Base-by-base conservation (phyloP, 1,140 invertebrate genomes). In the Lordiphosa clarofinis region DNA sequence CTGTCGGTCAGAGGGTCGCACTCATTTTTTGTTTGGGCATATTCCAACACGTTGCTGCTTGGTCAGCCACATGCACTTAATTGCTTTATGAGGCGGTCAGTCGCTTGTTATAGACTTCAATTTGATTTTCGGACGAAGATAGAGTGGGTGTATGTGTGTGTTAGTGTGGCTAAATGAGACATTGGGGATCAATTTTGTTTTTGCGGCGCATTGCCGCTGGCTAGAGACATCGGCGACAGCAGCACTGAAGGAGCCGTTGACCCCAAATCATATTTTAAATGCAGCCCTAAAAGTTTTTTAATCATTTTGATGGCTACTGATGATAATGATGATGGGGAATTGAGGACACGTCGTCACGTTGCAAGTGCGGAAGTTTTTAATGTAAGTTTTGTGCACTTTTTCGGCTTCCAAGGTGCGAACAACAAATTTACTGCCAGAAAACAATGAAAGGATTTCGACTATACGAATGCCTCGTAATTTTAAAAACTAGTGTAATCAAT, bases 31-130 rank as follows among this genome's bases (percentile, higher is more conserved):
- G 40, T 49, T 68, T 48, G 63, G 52, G 64, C 42, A 47, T 74
- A 74, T 50, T 68, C 75, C 75, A 75, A 82, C 76, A 81, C 72
- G 67, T 82, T 82, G 76, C 73, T 82, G 76, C 73, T 75, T 84
- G 76, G 76, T 76, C 76, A 82, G 76, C 78, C 76, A 82, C 76
- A 82, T 82, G 76, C 73, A 82, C 76, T 82, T 82, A 82, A 82
- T 82, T 82, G 76, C 76, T 82, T 84, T 82, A 82, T 82, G 76
- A 84, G 76, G 68, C 76, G 78, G 78, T 78, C 76, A 84, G 59
- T 66, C 69, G 78, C 73, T 84, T 78, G 76, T 84, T 82, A 82
- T 84, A 75, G 78, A 84, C 76, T 82, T 84, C 78, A 82, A 84
- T 82, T 82, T 65, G 78, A 84, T 84, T 76, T 67, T 73, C 59